These are phyloP conservation scores for Clarias platycephalus DNA, from an alignment of 2,797 vertebrate genomes.

Conservation along the genomic window DNA sequence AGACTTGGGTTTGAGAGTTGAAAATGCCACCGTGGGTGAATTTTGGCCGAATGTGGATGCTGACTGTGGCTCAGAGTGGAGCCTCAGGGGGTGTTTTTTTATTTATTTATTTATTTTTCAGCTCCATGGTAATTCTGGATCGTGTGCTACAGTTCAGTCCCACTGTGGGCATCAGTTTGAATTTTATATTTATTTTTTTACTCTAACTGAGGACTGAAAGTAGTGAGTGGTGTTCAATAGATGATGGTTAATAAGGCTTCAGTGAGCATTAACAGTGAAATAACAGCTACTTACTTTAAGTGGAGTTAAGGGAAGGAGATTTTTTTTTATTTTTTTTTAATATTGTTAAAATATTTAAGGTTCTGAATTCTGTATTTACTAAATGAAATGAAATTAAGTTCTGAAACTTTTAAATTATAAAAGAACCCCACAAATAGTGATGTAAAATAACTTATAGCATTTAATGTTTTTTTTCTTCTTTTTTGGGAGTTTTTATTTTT, in stretches of 20 bases:
- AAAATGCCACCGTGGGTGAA: slow-evolving; percentile 76
- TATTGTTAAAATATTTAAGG: slow-evolving; percentile 29
- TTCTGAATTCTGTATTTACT: slow-evolving; percentile 36
- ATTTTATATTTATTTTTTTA: slow-evolving; percentile 58
- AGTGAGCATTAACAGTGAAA: slow-evolving; percentile 34
- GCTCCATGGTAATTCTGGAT: slow-evolving; percentile 66
- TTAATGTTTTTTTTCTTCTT: neutral
- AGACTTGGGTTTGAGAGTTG: slow-evolving; percentile 68
- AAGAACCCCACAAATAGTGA: slow-evolving; percentile 43
- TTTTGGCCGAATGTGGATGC: slow-evolving; percentile 71
- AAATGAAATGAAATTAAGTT: slow-evolving; percentile 37
- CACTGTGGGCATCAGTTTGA: slow-evolving; percentile 63
- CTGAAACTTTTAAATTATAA: slow-evolving; percentile 1
- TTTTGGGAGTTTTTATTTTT: neutral
- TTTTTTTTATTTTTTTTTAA: slow-evolving; percentile 23
- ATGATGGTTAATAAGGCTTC: slow-evolving; percentile 67
- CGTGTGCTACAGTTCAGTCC: slow-evolving; percentile 68
- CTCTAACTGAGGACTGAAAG: slow-evolving; percentile 61
- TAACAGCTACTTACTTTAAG: slow-evolving; percentile 16
- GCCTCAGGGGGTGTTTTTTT: slow-evolving; percentile 68
- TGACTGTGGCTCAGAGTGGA: slow-evolving; percentile 72
- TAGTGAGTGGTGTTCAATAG: slow-evolving; percentile 63
- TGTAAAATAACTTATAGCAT: neutral
- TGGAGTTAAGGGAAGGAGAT: slow-evolving; percentile 30
- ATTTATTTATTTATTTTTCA: slow-evolving; percentile 23